A percentile compares a stretch with the other conserved stretches of the same genome.
phyloP scores from a whole-genome alignment of 2,888 invertebrate genomes.

The Sphaerophoria rueppellii region DNA sequence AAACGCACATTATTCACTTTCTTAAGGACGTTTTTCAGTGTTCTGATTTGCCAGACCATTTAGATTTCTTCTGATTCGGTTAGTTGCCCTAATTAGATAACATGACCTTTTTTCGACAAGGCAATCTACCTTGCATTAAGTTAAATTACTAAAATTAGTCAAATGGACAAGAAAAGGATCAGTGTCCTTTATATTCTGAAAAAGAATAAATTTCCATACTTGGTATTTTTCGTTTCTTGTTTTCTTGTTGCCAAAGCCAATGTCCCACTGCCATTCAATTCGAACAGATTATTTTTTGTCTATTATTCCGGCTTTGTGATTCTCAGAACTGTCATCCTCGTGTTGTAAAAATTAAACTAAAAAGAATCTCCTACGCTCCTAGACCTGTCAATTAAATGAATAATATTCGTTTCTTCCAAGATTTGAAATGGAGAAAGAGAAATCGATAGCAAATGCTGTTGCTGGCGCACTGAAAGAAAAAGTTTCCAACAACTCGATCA shows the following conservation, averaged over 20 bases:
- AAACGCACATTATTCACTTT: neutral
- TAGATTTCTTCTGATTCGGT: neutral
- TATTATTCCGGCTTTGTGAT: slow-evolving; percentile 49
- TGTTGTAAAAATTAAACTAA: neutral
- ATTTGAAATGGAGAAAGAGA: neutral
- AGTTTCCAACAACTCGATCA: neutral
- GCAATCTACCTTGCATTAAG: neutral
- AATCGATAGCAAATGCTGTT: slow-evolving; percentile 46
- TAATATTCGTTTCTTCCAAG: slow-evolving; percentile 37
- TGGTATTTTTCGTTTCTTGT: neutral
- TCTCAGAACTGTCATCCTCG: slow-evolving; percentile 41
- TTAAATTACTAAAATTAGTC: slow-evolving; percentile 2
- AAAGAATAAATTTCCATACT: neutral
- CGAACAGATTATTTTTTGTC: slow-evolving; percentile 23
- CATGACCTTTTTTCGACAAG: neutral
- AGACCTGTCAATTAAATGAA: slow-evolving; percentile 59
- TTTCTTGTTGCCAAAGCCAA: neutral
- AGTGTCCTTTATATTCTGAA: neutral
- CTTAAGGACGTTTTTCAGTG: neutral
- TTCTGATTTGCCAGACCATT: neutral
- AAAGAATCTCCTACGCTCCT: slow-evolving; percentile 2
- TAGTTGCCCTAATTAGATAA: neutral
- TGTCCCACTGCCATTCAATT: neutral
- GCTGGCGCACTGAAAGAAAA: neutral
- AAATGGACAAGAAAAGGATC: neutral